Conservation (phyloP, 2,113 vertebrate genomes). For the Philantomba maxwellii region DNA sequence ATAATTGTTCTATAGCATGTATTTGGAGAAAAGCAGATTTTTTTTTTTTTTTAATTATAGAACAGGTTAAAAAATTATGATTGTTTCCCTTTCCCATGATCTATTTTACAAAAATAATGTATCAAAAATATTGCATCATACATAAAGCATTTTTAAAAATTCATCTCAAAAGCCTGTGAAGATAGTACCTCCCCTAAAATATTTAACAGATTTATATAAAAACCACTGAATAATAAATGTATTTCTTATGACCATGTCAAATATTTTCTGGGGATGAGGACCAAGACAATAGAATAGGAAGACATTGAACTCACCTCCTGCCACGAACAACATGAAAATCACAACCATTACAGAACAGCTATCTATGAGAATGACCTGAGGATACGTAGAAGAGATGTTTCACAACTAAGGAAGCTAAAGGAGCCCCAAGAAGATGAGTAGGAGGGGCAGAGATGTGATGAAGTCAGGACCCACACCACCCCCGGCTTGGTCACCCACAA, state of each 20-base stretch:
- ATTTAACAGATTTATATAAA: neutral
- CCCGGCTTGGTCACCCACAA: neutral
- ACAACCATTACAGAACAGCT: neutral
- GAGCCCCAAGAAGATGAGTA: neutral
- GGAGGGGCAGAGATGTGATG: neutral
- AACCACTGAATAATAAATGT: neutral
- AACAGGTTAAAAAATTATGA: neutral
- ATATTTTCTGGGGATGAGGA: neutral
- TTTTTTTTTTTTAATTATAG: too few species aligned
- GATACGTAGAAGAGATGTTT: neutral
- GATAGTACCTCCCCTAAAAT: neutral
- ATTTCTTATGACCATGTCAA: neutral
- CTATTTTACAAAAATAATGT: neutral
- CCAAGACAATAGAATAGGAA: neutral
- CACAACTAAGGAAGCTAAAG: neutral
- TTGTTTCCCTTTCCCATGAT: neutral
- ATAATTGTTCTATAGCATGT: neutral
- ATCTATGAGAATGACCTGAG: neutral
- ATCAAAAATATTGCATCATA: neutral
- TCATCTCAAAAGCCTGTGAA: neutral
- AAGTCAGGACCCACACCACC: neutral
- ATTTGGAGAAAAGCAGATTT: neutral
- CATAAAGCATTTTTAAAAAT: neutral
- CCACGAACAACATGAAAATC: neutral
- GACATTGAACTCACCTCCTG: neutral